phyloP scores from a whole-genome alignment of 1,140 invertebrate species.

The Neotoxoptera formosana region DNA sequence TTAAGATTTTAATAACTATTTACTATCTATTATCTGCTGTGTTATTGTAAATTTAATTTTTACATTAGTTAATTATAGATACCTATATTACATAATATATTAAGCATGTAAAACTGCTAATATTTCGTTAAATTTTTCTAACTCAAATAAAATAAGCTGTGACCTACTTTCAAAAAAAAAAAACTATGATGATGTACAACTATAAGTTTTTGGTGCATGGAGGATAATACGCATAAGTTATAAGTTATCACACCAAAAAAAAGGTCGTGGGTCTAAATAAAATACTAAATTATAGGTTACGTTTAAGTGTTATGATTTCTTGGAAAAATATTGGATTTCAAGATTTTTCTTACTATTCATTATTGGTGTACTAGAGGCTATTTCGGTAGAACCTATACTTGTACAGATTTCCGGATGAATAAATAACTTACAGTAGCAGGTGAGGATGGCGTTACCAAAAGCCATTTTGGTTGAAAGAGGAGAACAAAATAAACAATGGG shows the following conservation, averaged over 20 bases:
- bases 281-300: not conserved
- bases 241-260: not conserved
- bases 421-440: not conserved
- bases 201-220: too few species aligned
- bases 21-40: not conserved
- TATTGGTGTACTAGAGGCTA: not conserved
- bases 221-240: not conserved
- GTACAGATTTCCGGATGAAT: not conserved
- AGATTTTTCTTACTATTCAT: not conserved
- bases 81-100: too few species aligned
- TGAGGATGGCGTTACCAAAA: not conserved
- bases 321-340: not conserved
- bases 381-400: not conserved
- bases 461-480: not conserved
- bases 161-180: too few species aligned
- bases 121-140: not conserved
- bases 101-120: not conserved
- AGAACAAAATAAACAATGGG: too few species aligned
- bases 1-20: too few species aligned
- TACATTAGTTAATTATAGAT: too few species aligned
- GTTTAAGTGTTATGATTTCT: not conserved
- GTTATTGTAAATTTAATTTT: not conserved
- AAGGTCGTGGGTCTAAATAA: not conserved
- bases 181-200: too few species aligned
- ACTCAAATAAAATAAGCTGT: too few species aligned